Conservation (phyloP, 2,888 invertebrate genomes). For the Callyntrura sp. region DNA sequence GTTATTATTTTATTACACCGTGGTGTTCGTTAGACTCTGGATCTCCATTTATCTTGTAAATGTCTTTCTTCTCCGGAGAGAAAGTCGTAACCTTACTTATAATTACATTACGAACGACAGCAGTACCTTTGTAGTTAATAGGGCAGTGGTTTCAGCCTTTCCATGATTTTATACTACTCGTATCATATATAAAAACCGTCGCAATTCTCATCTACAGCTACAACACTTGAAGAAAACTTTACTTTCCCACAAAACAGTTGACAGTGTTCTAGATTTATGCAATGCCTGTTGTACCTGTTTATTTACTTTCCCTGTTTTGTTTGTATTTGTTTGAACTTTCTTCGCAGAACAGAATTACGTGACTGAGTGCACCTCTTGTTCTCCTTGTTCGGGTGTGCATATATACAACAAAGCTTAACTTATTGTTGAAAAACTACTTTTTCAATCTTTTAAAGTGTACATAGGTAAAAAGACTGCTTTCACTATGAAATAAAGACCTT, state of each 20-base stretch:
- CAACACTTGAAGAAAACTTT: neutral
- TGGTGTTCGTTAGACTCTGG: neutral
- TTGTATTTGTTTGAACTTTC: constrained; percentile 58
- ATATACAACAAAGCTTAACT: neutral
- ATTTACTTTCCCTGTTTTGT: constrained; percentile 57
- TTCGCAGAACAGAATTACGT: constrained; percentile 46
- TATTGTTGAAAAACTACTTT: neutral
- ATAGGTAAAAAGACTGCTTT: constrained; percentile 28
- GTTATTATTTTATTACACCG: neutral
- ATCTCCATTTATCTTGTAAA: constrained; percentile 42
- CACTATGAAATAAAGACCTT: constrained; percentile 21
- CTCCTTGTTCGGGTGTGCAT: constrained; percentile 18
- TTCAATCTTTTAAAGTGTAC: constrained; percentile 34
- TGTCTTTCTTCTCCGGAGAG: constrained; percentile 16
- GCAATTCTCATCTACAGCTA: neutral
- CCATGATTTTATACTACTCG: neutral
- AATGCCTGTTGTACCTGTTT: constrained; percentile 35
- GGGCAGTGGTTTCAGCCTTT: constrained; percentile 38
- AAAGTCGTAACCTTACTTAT: constrained; percentile 37
- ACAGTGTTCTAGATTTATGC: constrained; percentile 32
- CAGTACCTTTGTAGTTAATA: neutral
- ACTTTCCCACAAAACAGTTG: constrained; percentile 26
- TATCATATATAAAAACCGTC: neutral
- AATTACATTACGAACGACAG: constrained; percentile 49
- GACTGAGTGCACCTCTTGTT: constrained; percentile 55